phyloP scores from a whole-genome alignment of 2,888 invertebrate species.

The Leptinotarsa peninsularis region DNA sequence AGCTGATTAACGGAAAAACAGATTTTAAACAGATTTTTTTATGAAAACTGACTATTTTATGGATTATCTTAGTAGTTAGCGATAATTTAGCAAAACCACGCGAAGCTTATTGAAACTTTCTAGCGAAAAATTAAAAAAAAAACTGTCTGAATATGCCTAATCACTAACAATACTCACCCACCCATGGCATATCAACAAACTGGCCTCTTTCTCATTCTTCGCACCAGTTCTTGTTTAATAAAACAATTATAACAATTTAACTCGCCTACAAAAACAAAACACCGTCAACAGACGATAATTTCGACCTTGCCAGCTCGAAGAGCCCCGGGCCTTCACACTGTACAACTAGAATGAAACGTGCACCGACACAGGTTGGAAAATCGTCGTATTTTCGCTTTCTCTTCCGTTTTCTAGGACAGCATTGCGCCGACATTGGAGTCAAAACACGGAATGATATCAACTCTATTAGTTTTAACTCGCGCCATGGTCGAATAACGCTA shows the following conservation, averaged over 20 bases:
- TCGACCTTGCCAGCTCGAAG: slow-evolving; percentile 15
- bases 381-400: slow-evolving; percentile 9
- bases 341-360: background rate
- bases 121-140: too few species aligned
- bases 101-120: too few species aligned
- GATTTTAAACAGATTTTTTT: too few species aligned
- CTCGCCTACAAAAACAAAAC: slow-evolving; percentile 16
- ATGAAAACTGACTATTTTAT: too few species aligned
- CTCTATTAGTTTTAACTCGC: slow-evolving; percentile 2
- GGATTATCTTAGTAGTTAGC: too few species aligned
- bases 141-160: background rate
- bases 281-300: slow-evolving; percentile 4
- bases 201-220: slow-evolving; percentile 13
- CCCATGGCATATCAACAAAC: slow-evolving; percentile 1
- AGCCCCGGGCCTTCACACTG: slow-evolving; percentile 1
- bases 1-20: too few species aligned
- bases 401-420: slow-evolving; percentile 10
- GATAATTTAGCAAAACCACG: too few species aligned
- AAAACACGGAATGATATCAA: slow-evolving; percentile 6
- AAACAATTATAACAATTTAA: slow-evolving; percentile 19
- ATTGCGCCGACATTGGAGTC: background rate
- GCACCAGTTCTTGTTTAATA: slow-evolving; percentile 7
- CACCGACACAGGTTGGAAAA: background rate
- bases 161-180: slow-evolving; percentile 2
- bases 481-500: background rate